Evolutionary conservation across 2,888 invertebrate species (phyloP).

Genomic region (Biston betularia): DNA sequence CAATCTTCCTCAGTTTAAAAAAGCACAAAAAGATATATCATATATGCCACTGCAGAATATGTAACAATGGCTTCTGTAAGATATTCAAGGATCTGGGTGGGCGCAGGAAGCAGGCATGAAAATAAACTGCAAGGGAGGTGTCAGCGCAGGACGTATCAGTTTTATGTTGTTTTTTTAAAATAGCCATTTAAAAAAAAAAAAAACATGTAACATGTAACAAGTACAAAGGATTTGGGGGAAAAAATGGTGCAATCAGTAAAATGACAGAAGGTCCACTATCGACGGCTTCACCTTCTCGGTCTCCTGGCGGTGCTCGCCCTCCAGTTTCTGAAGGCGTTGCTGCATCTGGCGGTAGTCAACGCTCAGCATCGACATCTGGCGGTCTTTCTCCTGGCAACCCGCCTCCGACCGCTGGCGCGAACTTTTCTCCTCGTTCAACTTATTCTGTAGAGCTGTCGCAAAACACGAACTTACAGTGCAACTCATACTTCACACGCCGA

Average conservation of each 20-base stretch:
- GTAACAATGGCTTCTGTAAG: no score
- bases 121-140: no score
- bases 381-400: constrained; percentile 95
- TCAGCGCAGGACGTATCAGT: no score
- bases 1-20: no score
- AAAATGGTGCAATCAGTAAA: neutral
- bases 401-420: constrained; percentile 95
- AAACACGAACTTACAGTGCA: constrained; percentile 19
- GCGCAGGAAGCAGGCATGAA: no score
- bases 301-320: constrained; percentile 96
- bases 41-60: no score
- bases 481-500: constrained; percentile 30
- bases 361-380: constrained; percentile 97
- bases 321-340: constrained; percentile 94
- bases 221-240: neutral
- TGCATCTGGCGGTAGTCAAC: constrained; percentile 98
- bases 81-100: no score
- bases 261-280: neutral
- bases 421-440: constrained; percentile 95
- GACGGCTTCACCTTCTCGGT: constrained; percentile 89
- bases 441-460: constrained; percentile 93
- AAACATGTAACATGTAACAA: no score
- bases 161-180: no score
- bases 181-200: no score
- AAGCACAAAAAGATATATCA: no score